Evolutionary conservation across 2,113 vertebrate species (phyloP).

Genomic region (Pteropus alecto): DNA sequence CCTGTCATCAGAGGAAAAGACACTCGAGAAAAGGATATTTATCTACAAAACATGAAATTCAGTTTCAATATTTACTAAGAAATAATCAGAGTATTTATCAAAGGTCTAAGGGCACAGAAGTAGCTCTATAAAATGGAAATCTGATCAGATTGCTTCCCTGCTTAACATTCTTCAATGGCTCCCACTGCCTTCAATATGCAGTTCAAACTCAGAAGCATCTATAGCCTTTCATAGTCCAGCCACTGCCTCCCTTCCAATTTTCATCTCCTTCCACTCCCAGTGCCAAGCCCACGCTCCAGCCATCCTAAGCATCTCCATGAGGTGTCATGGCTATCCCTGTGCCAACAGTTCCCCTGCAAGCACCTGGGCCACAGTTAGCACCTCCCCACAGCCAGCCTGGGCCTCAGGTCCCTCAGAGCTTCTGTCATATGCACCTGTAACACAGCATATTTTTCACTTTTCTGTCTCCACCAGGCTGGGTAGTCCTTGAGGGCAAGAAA

Average conservation of each 20-base stretch:
- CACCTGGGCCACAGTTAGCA: background rate
- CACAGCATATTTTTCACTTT: background rate
- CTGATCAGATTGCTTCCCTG: background rate
- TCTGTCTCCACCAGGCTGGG: background rate
- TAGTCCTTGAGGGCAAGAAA: background rate
- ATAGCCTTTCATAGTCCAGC: background rate
- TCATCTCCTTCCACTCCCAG: background rate
- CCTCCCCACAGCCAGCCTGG: background rate
- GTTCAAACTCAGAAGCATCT: background rate
- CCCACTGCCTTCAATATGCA: background rate
- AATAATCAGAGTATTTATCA: background rate
- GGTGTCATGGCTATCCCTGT: background rate
- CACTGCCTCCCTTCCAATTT: background rate
- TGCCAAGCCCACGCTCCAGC: background rate
- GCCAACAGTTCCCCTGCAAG: background rate
- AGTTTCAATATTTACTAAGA: background rate
- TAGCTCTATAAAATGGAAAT: background rate
- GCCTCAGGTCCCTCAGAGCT: no score
- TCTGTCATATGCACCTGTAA: no score
- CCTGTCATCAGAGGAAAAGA: background rate
- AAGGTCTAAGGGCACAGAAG: background rate
- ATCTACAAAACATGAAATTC: background rate
- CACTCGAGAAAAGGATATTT: background rate
- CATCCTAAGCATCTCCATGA: background rate
- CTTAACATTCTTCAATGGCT: background rate